Conservation (phyloP, 2,888 invertebrate genomes). For the Mesorhabditis spiculigera region DNA sequence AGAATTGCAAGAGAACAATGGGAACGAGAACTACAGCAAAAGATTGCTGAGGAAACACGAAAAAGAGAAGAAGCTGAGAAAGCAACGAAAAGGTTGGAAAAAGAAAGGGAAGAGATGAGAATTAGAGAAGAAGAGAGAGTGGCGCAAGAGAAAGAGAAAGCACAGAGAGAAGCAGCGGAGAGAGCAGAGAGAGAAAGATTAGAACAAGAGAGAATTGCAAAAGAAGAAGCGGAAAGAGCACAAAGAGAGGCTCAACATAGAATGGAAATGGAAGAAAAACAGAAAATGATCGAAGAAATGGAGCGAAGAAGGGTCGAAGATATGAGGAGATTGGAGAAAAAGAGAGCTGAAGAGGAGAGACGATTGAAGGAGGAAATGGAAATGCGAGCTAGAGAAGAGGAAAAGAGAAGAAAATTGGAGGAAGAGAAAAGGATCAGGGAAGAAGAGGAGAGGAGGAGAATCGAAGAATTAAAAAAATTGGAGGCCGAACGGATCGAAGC, state of each 20-base stretch:
- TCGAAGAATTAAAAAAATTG: too few species aligned
- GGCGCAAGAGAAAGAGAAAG: neutral
- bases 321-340: neutral
- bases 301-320: neutral
- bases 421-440: neutral
- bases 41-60: neutral
- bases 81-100: neutral
- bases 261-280: neutral
- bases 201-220: neutral
- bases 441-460: neutral
- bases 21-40: neutral
- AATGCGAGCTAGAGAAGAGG: neutral
- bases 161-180: neutral
- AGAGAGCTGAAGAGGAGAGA: too few species aligned
- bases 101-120: neutral
- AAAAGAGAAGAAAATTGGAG: neutral
- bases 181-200: neutral
- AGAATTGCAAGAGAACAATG: constrained; percentile 4
- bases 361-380: neutral
- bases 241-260: neutral
- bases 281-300: neutral
- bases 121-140: neutral
- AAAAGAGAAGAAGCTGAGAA: neutral
- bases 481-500: too few species aligned
- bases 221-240: neutral